phyloP scores from a whole-genome alignment of 2,888 invertebrate genomes.

The Ophion obscuratus region DNA sequence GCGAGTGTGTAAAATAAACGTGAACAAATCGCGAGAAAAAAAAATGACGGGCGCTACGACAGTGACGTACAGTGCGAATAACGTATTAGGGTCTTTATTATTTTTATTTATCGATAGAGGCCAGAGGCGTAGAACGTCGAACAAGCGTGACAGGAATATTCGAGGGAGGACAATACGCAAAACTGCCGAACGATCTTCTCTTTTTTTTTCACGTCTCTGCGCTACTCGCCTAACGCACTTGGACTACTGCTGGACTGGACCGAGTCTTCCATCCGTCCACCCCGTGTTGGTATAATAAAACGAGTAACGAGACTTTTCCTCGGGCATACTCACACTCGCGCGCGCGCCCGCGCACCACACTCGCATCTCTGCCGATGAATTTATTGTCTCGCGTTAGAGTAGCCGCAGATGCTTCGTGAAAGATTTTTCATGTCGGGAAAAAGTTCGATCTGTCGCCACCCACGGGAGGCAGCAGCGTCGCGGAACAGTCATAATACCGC shows the following conservation, averaged over 20 bases:
- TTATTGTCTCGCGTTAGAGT: neutral
- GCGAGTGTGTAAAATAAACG: conserved; percentile 2
- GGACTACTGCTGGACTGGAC: conserved; percentile 37
- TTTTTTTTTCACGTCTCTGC: neutral
- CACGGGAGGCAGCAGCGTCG: neutral
- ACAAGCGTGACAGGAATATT: conserved; percentile 22
- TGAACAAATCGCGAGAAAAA: conserved; percentile 3
- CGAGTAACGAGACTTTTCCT: conserved; percentile 17
- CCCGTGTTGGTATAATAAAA: conserved; percentile 37
- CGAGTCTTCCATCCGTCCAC: conserved; percentile 36
- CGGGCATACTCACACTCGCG: conserved; percentile 14
- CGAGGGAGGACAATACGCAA: conserved; percentile 8
- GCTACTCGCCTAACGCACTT: conserved; percentile 38
- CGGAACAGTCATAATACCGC: neutral
- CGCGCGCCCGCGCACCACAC: neutral
- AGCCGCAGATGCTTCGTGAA: neutral
- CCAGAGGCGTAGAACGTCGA: conserved; percentile 18
- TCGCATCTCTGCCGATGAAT: neutral
- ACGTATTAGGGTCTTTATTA: conserved; percentile 23
- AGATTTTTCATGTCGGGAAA: neutral
- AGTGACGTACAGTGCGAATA: conserved; percentile 12
- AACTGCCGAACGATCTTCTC: conserved; percentile 15
- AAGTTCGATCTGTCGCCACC: neutral
- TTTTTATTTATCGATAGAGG: conserved; percentile 34
- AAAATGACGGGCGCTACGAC: neutral